Evolutionary conservation across 2,888 invertebrate genomes (phyloP).

Genomic region (Agriopis marginaria): DNA sequence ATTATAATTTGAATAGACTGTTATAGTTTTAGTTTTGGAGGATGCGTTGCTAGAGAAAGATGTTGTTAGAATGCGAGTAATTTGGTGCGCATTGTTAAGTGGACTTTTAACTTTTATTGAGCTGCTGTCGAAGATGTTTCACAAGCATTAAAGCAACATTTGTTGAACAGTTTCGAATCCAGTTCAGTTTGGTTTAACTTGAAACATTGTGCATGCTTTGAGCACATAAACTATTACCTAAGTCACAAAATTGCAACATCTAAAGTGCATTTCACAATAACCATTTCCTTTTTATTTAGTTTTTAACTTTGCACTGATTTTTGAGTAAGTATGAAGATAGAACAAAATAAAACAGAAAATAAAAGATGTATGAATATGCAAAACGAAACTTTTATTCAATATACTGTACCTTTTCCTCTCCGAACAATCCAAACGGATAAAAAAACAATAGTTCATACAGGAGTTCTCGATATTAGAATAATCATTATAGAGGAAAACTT

Average conservation of each 20-base stretch:
- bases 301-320: slow-evolving; percentile 78
- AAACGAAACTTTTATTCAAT: slow-evolving; percentile 46
- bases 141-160: slow-evolving; percentile 2
- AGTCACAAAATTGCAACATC: slow-evolving; percentile 45
- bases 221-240: slow-evolving; percentile 50
- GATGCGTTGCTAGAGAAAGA: slow-evolving; percentile 67
- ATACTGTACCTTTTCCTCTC: slow-evolving; percentile 5
- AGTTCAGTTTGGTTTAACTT: slow-evolving; percentile 18
- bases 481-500: too few relatives aligned
- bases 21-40: slow-evolving; percentile 83
- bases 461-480: too few relatives aligned
- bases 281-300: slow-evolving; percentile 70
- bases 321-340: slow-evolving; percentile 68
- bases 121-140: slow-evolving; percentile 24
- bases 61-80: slow-evolving; percentile 53
- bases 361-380: slow-evolving; percentile 58
- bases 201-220: slow-evolving; percentile 33
- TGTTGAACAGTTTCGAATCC: slow-evolving; percentile 4
- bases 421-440: not conserved
- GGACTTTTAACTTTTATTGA: slow-evolving; percentile 12
- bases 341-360: slow-evolving; percentile 69
- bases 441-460: not conserved
- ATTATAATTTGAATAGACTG: slow-evolving; percentile 86
- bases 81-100: slow-evolving; percentile 34
- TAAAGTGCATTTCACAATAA: slow-evolving; percentile 64